These are phyloP conservation scores for Lutjanus campechanus DNA, from an alignment of 2,797 vertebrate species.

Conservation along the genomic window DNA sequence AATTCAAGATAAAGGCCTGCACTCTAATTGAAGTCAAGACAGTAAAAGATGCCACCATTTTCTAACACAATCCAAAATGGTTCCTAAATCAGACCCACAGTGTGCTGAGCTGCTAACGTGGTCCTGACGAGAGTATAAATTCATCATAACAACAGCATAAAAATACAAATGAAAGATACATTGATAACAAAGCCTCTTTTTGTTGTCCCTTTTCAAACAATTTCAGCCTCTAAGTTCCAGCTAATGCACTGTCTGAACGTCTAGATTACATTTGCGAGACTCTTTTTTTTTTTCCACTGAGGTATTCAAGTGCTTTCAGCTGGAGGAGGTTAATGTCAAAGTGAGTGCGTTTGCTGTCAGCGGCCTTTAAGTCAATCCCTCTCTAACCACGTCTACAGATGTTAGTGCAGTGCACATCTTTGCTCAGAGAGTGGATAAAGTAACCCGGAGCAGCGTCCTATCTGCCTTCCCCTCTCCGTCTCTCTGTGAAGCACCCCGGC, in stretches of 20 bases:
- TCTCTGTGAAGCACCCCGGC: constrained; percentile 53
- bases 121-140: constrained; percentile 26
- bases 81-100: constrained; percentile 38
- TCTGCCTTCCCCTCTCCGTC: constrained; percentile 33
- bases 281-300: constrained; percentile 16
- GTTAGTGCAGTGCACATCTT: constrained; percentile 55
- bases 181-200: constrained; percentile 31
- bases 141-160: constrained; percentile 42
- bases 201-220: constrained; percentile 29
- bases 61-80: constrained; percentile 55
- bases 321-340: constrained; percentile 53
- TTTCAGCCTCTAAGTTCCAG: constrained; percentile 20
- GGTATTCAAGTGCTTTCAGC: constrained; percentile 56
- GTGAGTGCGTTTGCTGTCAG: constrained; percentile 43
- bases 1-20: constrained; percentile 39
- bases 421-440: constrained; percentile 61
- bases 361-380: constrained; percentile 66
- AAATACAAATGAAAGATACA: constrained; percentile 30
- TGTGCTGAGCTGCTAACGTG: constrained; percentile 40
- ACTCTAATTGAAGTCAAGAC: constrained; percentile 30
- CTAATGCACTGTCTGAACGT: constrained; percentile 49
- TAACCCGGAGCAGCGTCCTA: constrained; percentile 28
- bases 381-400: constrained; percentile 51
- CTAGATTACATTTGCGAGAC: constrained; percentile 39
- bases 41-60: constrained; percentile 47